Percentiles rank a stretch among this genome's conserved stretches.
phyloP scores from a whole-genome alignment of 2,797 vertebrate genomes.

The Enteromius paludinosus region DNA sequence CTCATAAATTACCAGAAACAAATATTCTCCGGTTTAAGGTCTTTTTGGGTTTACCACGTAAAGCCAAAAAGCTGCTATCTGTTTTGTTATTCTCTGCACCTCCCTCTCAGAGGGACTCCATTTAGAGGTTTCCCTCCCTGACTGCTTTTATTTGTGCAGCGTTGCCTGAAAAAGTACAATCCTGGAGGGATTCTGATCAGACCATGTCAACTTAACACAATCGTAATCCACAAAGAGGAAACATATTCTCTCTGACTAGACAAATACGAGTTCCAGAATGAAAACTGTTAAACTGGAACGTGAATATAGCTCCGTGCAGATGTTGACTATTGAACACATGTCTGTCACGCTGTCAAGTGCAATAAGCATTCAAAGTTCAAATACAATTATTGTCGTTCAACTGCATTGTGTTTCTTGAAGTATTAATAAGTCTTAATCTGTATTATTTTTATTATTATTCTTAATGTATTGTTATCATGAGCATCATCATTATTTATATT shows the following conservation, averaged over 20 bases:
- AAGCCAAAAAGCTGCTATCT: not conserved
- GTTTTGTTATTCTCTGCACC: conserved; percentile 31
- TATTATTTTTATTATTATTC: not conserved
- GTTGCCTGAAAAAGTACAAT: conserved; percentile 38
- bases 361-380: not conserved
- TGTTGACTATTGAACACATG: not conserved
- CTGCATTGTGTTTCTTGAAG: not conserved
- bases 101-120: conserved; percentile 1
- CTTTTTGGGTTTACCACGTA: conserved; percentile 14
- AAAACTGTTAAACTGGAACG: not conserved
- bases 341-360: not conserved
- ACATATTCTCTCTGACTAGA: conserved; percentile 17
- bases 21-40: conserved; percentile 22
- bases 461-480: too few relatives aligned
- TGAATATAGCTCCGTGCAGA: not conserved
- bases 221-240: conserved; percentile 41
- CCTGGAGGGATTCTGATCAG: conserved; percentile 30
- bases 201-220: conserved; percentile 48
- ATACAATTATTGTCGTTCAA: not conserved
- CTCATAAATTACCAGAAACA: conserved; percentile 37
- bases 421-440: not conserved
- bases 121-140: conserved; percentile 43
- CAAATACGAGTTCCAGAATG: conserved; percentile 4
- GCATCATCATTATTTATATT: too few relatives aligned
- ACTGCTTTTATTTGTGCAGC: conserved; percentile 31